Evolutionary conservation across 2,888 invertebrate genomes (phyloP).

Genomic region (Hydraecia micacea): DNA sequence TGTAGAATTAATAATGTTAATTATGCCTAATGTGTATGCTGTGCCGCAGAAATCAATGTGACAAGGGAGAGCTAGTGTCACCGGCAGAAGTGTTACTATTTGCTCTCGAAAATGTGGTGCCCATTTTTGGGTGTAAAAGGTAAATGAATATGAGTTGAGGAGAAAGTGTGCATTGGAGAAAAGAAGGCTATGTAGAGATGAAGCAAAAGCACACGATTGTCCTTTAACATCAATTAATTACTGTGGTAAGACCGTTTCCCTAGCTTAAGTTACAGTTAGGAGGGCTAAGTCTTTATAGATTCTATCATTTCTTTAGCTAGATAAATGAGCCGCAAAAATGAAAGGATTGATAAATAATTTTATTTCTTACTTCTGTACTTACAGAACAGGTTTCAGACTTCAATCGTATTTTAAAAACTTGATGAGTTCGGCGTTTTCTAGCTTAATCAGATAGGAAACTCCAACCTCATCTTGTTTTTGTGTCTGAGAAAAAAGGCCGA

Average conservation of each 20-base stretch:
- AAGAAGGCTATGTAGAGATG: background rate
- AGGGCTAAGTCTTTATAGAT: too few relatives aligned
- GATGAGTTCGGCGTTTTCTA: too few relatives aligned
- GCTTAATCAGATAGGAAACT: too few relatives aligned
- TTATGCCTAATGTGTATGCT: constrained; percentile 60
- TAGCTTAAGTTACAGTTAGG: too few relatives aligned
- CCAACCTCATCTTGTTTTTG: too few relatives aligned
- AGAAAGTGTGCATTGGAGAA: background rate
- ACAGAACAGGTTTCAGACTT: too few relatives aligned
- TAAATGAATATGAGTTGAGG: background rate
- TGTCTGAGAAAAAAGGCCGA: too few relatives aligned
- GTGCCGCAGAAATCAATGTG: constrained; percentile 68
- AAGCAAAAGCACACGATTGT: background rate
- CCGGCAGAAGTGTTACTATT: constrained; percentile 56
- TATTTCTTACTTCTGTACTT: too few relatives aligned
- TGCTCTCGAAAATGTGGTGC: constrained; percentile 27
- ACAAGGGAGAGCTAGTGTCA: constrained; percentile 70
- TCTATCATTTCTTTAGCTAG: too few relatives aligned
- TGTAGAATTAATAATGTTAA: constrained; percentile 67
- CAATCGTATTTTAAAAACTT: too few relatives aligned
- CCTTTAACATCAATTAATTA: background rate
- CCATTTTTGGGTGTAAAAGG: background rate
- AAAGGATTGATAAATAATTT: too few relatives aligned
- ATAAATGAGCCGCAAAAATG: too few relatives aligned
- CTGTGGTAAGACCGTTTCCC: background rate